Conservation (phyloP, 1,140 invertebrate species). For the Brachionus angularis region DNA sequence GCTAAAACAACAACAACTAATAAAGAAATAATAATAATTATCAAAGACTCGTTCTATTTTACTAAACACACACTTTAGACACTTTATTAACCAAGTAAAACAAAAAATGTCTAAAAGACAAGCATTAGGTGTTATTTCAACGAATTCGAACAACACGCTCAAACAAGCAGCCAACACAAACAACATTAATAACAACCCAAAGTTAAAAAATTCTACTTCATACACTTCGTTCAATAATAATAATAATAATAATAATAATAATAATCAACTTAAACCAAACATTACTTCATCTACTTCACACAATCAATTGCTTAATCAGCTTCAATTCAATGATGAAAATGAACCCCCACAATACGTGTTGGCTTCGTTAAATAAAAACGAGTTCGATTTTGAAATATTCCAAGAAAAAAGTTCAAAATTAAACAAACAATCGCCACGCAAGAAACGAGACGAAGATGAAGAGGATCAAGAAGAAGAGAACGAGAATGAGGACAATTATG, state of each 20-base stretch:
- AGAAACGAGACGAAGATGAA: background rate
- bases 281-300: conserved; percentile 18
- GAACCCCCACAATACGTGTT: conserved; percentile 40
- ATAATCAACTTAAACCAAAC: too few relatives aligned
- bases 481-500: too few relatives aligned
- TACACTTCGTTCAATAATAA: too few relatives aligned
- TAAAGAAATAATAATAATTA: too few relatives aligned
- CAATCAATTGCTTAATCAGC: conserved; percentile 9
- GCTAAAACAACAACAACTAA: too few relatives aligned
- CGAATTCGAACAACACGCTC: background rate
- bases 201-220: too few relatives aligned
- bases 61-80: too few relatives aligned
- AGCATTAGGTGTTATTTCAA: conserved; percentile 38
- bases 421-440: too few relatives aligned
- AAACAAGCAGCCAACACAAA: too few relatives aligned
- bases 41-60: too few relatives aligned
- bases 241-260: too few relatives aligned
- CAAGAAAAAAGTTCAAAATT: conserved; percentile 14
- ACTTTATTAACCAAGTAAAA: background rate
- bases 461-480: background rate
- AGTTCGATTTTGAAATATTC: conserved; percentile 36
- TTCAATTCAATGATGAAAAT: conserved; percentile 40
- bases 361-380: background rate
- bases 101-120: conserved; percentile 30
- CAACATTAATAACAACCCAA: too few relatives aligned